phyloP scores from a whole-genome alignment of 2,888 invertebrate genomes.

The Rhagophthalmus giganteus region DNA sequence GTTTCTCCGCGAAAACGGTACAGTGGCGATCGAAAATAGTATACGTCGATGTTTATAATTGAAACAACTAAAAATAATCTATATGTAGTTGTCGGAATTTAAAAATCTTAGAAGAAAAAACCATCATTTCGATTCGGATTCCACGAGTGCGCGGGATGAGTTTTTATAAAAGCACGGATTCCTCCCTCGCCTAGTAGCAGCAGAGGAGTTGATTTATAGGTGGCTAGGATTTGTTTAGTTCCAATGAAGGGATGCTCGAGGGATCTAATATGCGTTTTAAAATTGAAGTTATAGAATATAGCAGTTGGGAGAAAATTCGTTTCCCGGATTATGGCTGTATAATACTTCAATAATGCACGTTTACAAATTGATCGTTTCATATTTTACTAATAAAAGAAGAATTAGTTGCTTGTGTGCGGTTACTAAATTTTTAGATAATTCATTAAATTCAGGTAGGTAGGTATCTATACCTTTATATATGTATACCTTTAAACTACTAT shows the following conservation, averaged over 20 bases:
- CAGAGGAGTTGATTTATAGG: conserved; percentile 40
- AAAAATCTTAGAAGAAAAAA: conserved; percentile 33
- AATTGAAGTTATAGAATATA: conserved; percentile 30
- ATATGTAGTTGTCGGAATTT: conserved; percentile 26
- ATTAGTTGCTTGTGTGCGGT: too few relatives aligned
- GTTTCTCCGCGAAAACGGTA: too few relatives aligned
- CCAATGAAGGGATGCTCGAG: conserved; percentile 29
- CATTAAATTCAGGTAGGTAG: too few relatives aligned
- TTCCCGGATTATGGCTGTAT: not conserved
- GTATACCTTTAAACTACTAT: too few relatives aligned
- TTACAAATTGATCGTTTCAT: too few relatives aligned
- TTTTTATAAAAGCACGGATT: conserved; percentile 39
- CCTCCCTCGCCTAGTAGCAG: conserved; percentile 35
- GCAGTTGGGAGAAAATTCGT: conserved; percentile 4
- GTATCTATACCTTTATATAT: too few relatives aligned
- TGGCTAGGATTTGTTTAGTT: conserved; percentile 37
- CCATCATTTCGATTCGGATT: conserved; percentile 42
- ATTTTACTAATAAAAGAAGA: too few relatives aligned
- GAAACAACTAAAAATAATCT: conserved; percentile 13
- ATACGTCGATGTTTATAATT: not conserved
- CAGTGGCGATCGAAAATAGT: too few relatives aligned
- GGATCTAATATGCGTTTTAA: conserved; percentile 30
- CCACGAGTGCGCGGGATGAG: conserved; percentile 35
- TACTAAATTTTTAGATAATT: too few relatives aligned
- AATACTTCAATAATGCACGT: too few relatives aligned